Evolutionary conservation across 1,140 invertebrate species (phyloP), one percentile per base, ranked within the genome.

Genomic region (Drosophila fuyamai): DNA sequence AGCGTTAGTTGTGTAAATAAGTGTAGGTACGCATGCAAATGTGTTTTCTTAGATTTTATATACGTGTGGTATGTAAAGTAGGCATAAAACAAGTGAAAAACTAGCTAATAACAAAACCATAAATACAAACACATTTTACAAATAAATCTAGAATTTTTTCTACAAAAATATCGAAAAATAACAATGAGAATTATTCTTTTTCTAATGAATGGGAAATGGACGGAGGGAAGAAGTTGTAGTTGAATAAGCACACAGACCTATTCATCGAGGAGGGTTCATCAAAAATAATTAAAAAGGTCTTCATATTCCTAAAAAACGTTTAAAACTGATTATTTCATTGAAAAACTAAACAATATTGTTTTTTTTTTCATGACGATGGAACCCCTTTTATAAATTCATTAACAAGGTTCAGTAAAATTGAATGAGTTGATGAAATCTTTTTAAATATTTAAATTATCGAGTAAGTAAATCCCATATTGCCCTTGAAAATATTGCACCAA

Each of bases 1-100:
- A 76, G 76, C 79, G 81, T 84, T 88, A 88, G 85, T 81, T 88
- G 85, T 89, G 76, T 89, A 89, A 89, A 89, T 89, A 89, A 75
- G 47, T 78, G 75, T 81, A 89, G 77, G 68, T 63, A 76, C 76
- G 72, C 76, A 65, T 65, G 72, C 77, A 57, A 66, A 77, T 81
- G 74, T 56, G 65, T 76, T 51, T 70, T 65, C 62, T 50, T 76
- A 76, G 73, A 60, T 54, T 72, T 59, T 66, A 82, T 81, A 57
- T 51, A 79, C 63, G 58, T 59, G 56, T 79, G 76, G 84, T 81
- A 74, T 89, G 83, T 88, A 83, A 88, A 83, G 79, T 80, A 88
- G 77, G 48, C 51, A 74, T 78, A 50, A 80, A 67, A 50, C 16
- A 80, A 77, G 76, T 72, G 13, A 84, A 74, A 67, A 59, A 71